A percentile compares a stretch with the other conserved stretches of the same genome.
Conservation (phyloP, 2,797 vertebrate species). For the Melanotaenia boesemani region DNA sequence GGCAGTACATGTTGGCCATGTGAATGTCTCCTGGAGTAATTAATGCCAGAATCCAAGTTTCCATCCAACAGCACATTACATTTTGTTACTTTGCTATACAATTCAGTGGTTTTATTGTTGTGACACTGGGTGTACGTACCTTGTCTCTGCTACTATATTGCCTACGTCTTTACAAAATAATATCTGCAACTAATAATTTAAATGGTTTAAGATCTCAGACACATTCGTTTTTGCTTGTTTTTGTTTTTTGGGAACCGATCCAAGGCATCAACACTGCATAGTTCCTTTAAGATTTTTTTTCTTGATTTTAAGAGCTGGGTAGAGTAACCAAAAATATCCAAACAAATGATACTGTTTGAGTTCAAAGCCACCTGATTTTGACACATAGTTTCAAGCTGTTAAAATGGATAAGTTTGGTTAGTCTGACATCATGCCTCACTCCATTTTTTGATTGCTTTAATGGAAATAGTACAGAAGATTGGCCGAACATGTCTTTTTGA, state of each 20-base stretch:
- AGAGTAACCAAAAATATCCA: slow-evolving; percentile 10
- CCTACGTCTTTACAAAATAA: no score
- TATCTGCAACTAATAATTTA: neutral
- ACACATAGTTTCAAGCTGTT: slow-evolving; percentile 42
- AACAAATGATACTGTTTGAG: slow-evolving; percentile 18
- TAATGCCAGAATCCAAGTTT: no score
- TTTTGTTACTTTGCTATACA: no score
- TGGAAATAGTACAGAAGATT: slow-evolving; percentile 42
- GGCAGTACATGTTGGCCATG: no score
- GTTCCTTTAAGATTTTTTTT: neutral
- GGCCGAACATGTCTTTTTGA: slow-evolving; percentile 42
- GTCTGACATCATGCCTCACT: slow-evolving; percentile 42
- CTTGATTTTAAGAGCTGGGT: neutral
- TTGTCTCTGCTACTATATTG: no score
- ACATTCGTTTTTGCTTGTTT: slow-evolving; percentile 1
- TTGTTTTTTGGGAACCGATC: slow-evolving; percentile 10
- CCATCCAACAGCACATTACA: no score
- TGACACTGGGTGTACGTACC: no score
- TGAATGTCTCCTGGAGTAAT: no score
- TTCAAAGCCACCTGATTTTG: slow-evolving; percentile 22
- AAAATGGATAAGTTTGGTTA: slow-evolving; percentile 40
- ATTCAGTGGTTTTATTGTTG: no score
- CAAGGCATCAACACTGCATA: no score
- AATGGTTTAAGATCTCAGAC: slow-evolving; percentile 23
- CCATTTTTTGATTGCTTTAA: slow-evolving; percentile 58